Evolutionary conservation across 2,113 vertebrate genomes (phyloP).

Genomic region (Thalassarche chlororhynchos): DNA sequence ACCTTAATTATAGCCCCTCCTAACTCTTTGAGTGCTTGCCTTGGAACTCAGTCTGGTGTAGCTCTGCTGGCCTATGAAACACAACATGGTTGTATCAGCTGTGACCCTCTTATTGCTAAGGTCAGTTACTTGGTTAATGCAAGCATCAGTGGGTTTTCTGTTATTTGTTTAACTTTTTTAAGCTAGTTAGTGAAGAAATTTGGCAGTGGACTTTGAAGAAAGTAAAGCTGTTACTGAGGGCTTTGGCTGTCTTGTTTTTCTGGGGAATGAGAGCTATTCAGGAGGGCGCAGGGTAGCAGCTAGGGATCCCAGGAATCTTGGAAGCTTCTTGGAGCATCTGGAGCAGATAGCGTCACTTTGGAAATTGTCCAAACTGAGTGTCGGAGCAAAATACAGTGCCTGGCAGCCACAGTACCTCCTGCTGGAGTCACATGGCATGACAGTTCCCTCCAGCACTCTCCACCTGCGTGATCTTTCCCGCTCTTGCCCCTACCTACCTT

Average conservation of each 20-base stretch:
- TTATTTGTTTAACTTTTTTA: neutral
- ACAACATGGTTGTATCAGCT: neutral
- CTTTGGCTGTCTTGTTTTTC: neutral
- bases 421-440: neutral
- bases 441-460: neutral
- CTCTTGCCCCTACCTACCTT: neutral
- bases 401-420: neutral
- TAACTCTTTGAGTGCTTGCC: neutral
- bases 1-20: conserved; percentile 35
- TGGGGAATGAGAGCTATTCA: neutral
- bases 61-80: neutral
- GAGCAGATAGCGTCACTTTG: neutral
- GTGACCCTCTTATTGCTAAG: neutral
- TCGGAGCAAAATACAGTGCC: neutral
- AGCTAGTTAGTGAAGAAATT: neutral
- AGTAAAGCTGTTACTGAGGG: neutral
- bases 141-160: neutral
- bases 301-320: neutral
- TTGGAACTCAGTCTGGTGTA: neutral
- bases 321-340: neutral
- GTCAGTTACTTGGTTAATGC: neutral
- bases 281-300: neutral
- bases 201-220: neutral
- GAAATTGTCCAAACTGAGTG: neutral
- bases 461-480: neutral